These are phyloP conservation scores for Meloidogyne chitwoodi DNA, from an alignment of 1,140 invertebrate genomes.

Conservation along the genomic window DNA sequence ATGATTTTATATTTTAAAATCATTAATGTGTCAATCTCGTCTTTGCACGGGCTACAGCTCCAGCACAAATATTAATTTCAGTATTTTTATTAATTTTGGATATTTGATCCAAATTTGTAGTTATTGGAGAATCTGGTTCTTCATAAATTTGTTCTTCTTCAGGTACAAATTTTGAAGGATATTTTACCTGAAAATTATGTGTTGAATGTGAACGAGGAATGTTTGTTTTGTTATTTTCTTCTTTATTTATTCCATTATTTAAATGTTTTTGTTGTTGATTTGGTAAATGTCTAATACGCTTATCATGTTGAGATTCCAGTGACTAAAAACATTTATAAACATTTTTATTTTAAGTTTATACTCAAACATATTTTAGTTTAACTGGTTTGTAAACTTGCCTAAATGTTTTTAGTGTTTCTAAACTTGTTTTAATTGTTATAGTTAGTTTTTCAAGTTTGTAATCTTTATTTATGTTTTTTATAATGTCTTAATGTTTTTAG, in stretches of 20 bases:
- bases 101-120: neutral
- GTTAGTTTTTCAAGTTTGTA: no score
- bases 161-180: neutral
- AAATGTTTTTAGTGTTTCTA: no score
- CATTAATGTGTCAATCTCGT: neutral
- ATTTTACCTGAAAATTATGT: neutral
- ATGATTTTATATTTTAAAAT: no score
- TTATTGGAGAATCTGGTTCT: conserved; percentile 36
- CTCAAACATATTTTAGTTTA: neutral
- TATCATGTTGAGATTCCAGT: neutral
- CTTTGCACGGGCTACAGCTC: neutral
- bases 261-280: conserved; percentile 31
- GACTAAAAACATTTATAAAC: neutral
- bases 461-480: no score
- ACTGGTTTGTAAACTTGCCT: neutral
- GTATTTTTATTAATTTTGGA: neutral
- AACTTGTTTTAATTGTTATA: no score
- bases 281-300: neutral
- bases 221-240: conserved; percentile 17
- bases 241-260: neutral
- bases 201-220: neutral
- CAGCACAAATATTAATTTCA: neutral
- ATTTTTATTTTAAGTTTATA: neutral
- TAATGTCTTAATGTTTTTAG: no score
- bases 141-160: conserved; percentile 42